Percentiles rank a stretch among this genome's conserved stretches.
phyloP scores from a whole-genome alignment of 2,113 vertebrate genomes.

The Lanius collurio region DNA sequence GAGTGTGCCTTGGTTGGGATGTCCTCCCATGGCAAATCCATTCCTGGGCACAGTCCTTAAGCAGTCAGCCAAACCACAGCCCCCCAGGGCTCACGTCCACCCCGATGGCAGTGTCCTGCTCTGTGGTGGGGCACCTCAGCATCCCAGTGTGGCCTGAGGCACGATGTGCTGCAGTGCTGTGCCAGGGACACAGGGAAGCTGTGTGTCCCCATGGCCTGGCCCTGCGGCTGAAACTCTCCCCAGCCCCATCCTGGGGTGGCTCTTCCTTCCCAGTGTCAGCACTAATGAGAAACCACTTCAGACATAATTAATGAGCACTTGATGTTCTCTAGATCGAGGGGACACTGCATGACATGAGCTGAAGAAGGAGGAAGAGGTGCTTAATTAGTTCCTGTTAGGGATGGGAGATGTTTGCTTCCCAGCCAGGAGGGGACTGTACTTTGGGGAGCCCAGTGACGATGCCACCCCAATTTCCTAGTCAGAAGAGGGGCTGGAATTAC shows the following conservation, averaged over 20 bases:
- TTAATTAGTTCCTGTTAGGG: background rate
- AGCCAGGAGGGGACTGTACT: background rate
- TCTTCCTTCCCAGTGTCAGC: background rate
- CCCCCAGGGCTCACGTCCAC: background rate
- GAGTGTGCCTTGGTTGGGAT: background rate
- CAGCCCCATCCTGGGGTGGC: background rate
- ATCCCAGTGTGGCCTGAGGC: background rate
- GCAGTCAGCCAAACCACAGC: background rate
- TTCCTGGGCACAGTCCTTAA: background rate
- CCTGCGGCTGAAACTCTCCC: background rate
- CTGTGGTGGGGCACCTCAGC: background rate
- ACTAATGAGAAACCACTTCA: conserved; percentile 40
- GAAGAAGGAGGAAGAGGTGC: background rate
- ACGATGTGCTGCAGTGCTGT: rapidly evolving
- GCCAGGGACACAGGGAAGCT: background rate
- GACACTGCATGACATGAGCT: background rate
- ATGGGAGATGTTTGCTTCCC: background rate
- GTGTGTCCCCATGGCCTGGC: background rate
- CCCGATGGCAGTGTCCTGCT: background rate
- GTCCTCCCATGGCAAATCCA: background rate
- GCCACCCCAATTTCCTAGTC: rapidly evolving
- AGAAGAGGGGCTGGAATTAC: background rate
- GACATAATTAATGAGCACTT: conserved; percentile 45
- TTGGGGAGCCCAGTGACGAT: rapidly evolving
- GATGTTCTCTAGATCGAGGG: background rate